phyloP scores from a whole-genome alignment of 2,888 invertebrate genomes.

The Andrena bicolor region DNA sequence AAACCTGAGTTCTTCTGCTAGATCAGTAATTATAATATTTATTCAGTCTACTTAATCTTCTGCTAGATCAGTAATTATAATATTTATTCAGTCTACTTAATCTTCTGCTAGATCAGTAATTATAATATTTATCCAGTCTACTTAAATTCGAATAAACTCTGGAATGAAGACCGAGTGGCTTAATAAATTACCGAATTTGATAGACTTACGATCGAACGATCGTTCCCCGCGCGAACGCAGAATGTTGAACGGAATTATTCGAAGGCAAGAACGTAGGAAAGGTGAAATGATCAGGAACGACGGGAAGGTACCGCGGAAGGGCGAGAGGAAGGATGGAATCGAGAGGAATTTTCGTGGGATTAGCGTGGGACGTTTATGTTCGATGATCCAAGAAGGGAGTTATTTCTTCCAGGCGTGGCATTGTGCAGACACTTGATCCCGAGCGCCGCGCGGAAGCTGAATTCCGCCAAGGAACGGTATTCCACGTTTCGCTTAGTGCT shows the following conservation, averaged over 20 bases:
- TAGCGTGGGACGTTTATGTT: slow-evolving; percentile 24
- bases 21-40: too few species aligned
- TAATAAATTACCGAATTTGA: neutral
- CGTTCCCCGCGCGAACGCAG: neutral
- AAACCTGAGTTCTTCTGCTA: too few species aligned
- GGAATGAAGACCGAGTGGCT: neutral
- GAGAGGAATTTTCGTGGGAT: slow-evolving; percentile 20
- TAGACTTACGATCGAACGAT: neutral
- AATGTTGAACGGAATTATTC: neutral
- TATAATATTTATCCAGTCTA: too few species aligned
- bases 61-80: too few species aligned
- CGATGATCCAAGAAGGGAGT: slow-evolving; percentile 11
- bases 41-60: too few species aligned
- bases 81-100: too few species aligned
- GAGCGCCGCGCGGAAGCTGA: neutral
- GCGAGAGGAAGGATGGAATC: slow-evolving; percentile 5
- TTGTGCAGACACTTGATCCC: slow-evolving; percentile 22
- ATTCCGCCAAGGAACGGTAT: slow-evolving; percentile 25
- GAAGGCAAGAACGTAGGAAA: neutral
- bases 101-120: too few species aligned
- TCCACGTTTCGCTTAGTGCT: slow-evolving; percentile 25
- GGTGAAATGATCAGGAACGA: neutral
- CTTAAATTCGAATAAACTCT: too few species aligned
- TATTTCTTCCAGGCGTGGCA: slow-evolving; percentile 8
- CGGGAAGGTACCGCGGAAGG: neutral